Base-by-base conservation (phyloP, 2,888 invertebrate species). In the Capitulum mitella region DNA sequence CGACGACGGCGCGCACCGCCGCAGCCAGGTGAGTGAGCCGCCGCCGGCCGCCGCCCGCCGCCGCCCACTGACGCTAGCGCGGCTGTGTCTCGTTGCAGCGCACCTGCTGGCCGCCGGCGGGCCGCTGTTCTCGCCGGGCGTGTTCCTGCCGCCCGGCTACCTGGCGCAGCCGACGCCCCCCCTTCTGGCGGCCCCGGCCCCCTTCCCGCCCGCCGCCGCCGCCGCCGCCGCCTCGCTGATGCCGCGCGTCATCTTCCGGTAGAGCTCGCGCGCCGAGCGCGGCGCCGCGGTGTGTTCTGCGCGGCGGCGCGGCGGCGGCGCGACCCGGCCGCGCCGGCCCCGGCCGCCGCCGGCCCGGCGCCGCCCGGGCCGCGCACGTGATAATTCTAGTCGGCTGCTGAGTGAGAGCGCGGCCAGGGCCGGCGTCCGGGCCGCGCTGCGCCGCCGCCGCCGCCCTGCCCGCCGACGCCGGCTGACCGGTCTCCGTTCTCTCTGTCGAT, bases 211-310 rank as follows among this genome's bases (percentile, higher is more conserved):
- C 34, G 10, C 32, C 16, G 64, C 64, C 16, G 61, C 54, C n/a
- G 58, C 29, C 58, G 51, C 51, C 51, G 51, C 51, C 51, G 51
- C 64, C 5, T 3, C 32, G 10, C 16, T 64, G 34, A 34, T 64
- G 64, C 64, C 64, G 32, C 32, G 64, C 34, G 32, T 64, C 64
- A 34, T 64, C 64, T 64, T 64, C 64, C 64, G 64, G 64, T 64
- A 64, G 64, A 64, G 34, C 34, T 14, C 58, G 64, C 34, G 16
- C 19, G 64, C 34, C 32, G 58, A 8, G 10, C 29, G 29, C 29
- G 58, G 12, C 29, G 29, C 8, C 29, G 29, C 5, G 10, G 46
- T 46, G 46, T 14, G 10, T 14, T 46, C n/a, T n/a, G 54, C n/a
- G 26, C 54, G 54, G 54, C 54, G 54, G 54, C n/a, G n/a, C 54